Evolutionary conservation across 2,113 vertebrate genomes (phyloP), one percentile per base, ranked within the genome.

Genomic region (Cyanoderma ruficeps): DNA sequence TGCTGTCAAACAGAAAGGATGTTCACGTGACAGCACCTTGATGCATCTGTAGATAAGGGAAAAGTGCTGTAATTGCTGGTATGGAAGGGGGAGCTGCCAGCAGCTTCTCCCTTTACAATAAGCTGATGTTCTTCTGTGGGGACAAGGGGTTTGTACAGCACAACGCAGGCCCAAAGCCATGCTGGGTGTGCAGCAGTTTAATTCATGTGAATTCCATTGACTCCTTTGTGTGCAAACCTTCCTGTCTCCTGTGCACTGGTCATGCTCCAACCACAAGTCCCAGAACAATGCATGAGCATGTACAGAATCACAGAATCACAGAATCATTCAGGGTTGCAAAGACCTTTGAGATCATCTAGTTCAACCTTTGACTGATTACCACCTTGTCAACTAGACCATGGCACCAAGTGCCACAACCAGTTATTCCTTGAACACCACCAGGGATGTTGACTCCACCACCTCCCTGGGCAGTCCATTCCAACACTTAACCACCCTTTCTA

Each of bases 231-330:
- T 42, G n/a, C 59, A 37, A 5, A 35, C 16, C 16, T 50, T 68
- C 25, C 53, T 0, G 0, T 8, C 27, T n/a, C 39, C 23, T 10
- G 19, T 13, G 22, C 8, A 1, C 25, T 30, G 53, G 15, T 50
- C 23, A 5, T 11, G 3, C 31, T 49, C 23, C 44, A 15, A 5
- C 16, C 27, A 27, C 0, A 0, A n/a, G 50, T 13, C 24, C 15
- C 31, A 64, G 23, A 31, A n/a, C 5, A 11, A 23, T 2, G 4
- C 22, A 6, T 1, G 2, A 52, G 42, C 4, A 19, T 52, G 37
- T 52, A 59, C 33, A 69, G 63, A 77, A 77, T 37, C 21, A 59
- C 33, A 69, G 63, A 77, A 77, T 37, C 21, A 59, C 53, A 55
- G 64, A 63, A 56, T 49, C 18, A 72, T 57, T 80, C 33, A 50